Conservation (phyloP, 2,888 invertebrate genomes). For the Drosophila emarginata region DNA sequence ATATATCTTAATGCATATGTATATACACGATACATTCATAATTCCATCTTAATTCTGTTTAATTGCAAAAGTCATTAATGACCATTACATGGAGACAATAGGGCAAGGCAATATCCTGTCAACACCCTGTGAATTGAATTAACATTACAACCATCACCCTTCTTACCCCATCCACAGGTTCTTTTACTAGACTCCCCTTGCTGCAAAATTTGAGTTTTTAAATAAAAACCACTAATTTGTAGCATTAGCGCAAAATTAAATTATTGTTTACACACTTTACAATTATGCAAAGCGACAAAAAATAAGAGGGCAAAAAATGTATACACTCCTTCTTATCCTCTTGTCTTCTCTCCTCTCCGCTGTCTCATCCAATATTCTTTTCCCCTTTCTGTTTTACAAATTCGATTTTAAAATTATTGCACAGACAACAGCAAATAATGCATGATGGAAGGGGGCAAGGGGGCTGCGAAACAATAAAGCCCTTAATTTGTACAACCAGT, state of each 20-base stretch:
- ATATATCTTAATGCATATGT: background rate
- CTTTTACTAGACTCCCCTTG: no score
- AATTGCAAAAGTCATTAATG: slow-evolving; percentile 40
- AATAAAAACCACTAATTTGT: slow-evolving; percentile 80
- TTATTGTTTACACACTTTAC: slow-evolving; percentile 75
- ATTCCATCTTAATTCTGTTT: slow-evolving; percentile 48
- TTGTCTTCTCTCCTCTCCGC: background rate
- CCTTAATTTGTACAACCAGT: slow-evolving; percentile 40
- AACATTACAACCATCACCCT: slow-evolving; percentile 13
- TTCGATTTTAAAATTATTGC: slow-evolving; percentile 56
- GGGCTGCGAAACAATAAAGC: slow-evolving; percentile 15
- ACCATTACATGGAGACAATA: slow-evolving; percentile 12
- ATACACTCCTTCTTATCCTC: background rate
- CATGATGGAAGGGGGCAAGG: background rate
- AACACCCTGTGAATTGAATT: slow-evolving; percentile 37
- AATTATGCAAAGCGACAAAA: slow-evolving; percentile 35
- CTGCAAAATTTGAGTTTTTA: background rate
- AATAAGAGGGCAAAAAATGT: background rate
- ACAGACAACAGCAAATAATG: slow-evolving; percentile 4
- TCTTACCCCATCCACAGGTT: no score
- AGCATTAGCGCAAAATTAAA: slow-evolving; percentile 78
- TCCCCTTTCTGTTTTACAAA: slow-evolving; percentile 20
- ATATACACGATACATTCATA: slow-evolving; percentile 27
- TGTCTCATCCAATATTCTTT: background rate
- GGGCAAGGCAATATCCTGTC: slow-evolving; percentile 8